These are phyloP conservation scores for Zaprionus lineosus DNA, from an alignment of 2,888 invertebrate genomes.

Conservation along the genomic window DNA sequence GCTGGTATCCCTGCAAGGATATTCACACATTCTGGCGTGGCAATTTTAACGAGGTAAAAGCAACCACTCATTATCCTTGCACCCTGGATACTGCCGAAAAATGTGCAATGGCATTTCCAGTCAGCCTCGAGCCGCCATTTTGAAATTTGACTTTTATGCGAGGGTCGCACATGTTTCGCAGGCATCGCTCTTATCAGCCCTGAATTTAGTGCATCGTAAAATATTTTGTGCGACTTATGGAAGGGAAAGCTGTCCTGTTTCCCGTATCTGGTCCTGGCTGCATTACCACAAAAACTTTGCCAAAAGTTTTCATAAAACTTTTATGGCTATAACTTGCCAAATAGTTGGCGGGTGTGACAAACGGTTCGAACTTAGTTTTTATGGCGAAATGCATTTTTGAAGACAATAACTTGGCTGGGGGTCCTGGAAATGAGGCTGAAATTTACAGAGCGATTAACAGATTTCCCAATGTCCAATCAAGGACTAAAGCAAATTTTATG, in stretches of 20 bases:
- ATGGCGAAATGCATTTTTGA: background rate
- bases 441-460: too few relatives aligned
- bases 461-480: too few relatives aligned
- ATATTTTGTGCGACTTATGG: too few relatives aligned
- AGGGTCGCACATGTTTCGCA: slow-evolving; percentile 21
- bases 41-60: slow-evolving; percentile 41
- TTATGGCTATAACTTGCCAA: slow-evolving; percentile 30
- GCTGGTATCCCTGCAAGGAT: too few relatives aligned
- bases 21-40: too few relatives aligned
- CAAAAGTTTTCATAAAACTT: slow-evolving; percentile 45
- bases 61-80: too few relatives aligned
- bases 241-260: too few relatives aligned
- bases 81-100: slow-evolving; percentile 12
- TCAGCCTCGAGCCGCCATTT: slow-evolving; percentile 31
- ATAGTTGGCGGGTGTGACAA: slow-evolving; percentile 25
- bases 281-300: slow-evolving; percentile 33
- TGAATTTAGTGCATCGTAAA: slow-evolving; percentile 57
- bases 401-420: too few relatives aligned
- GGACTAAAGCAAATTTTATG: too few relatives aligned
- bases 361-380: slow-evolving; percentile 22
- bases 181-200: slow-evolving; percentile 15
- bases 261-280: too few relatives aligned
- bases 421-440: too few relatives aligned
- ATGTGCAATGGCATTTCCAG: slow-evolving; percentile 20
- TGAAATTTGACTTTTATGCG: slow-evolving; percentile 39